phyloP scores from a whole-genome alignment of 2,797 vertebrate genomes.

The Dendrocincla tyrannina region DNA sequence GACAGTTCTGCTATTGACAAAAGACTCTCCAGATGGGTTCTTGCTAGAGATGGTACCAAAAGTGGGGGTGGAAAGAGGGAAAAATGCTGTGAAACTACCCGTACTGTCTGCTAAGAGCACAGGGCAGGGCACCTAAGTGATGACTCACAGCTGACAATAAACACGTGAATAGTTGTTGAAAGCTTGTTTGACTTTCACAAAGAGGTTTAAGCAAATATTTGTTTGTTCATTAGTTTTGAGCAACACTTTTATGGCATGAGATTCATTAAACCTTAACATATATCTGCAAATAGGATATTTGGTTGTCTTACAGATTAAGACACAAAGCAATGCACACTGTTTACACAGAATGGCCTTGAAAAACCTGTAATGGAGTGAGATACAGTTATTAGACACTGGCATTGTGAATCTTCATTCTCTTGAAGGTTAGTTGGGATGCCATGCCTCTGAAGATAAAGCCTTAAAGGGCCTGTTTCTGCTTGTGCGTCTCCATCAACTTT shows the following conservation, averaged over 20 bases:
- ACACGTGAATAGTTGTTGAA: slow-evolving; percentile 76
- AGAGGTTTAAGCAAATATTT: slow-evolving; percentile 77
- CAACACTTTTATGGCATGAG: slow-evolving; percentile 73
- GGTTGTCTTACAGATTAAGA: slow-evolving; percentile 76
- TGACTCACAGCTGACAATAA: slow-evolving; percentile 77
- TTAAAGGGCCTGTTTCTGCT: slow-evolving; percentile 20
- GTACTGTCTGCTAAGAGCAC: slow-evolving; percentile 63
- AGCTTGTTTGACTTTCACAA: slow-evolving; percentile 80
- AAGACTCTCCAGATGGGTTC: slow-evolving; percentile 49
- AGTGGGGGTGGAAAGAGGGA: background rate
- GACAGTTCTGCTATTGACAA: slow-evolving; percentile 67
- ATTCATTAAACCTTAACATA: slow-evolving; percentile 78
- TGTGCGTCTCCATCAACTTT: slow-evolving; percentile 49
- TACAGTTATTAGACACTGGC: slow-evolving; percentile 70
- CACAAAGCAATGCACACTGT: slow-evolving; percentile 56
- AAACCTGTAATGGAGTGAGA: slow-evolving; percentile 76
- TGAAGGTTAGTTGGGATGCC: slow-evolving; percentile 30
- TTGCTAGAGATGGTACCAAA: slow-evolving; percentile 68
- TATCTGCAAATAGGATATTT: slow-evolving; percentile 58
- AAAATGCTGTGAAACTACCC: slow-evolving; percentile 36
- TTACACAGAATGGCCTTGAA: slow-evolving; percentile 71
- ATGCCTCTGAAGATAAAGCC: slow-evolving; percentile 59
- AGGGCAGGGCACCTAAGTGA: slow-evolving; percentile 68
- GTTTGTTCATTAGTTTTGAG: slow-evolving; percentile 79
- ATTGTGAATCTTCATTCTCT: slow-evolving; percentile 71